A percentile compares a stretch with the other conserved stretches of the same genome.
phyloP scores from a whole-genome alignment of 2,888 invertebrate species.

The Agrilus cyanescens region DNA sequence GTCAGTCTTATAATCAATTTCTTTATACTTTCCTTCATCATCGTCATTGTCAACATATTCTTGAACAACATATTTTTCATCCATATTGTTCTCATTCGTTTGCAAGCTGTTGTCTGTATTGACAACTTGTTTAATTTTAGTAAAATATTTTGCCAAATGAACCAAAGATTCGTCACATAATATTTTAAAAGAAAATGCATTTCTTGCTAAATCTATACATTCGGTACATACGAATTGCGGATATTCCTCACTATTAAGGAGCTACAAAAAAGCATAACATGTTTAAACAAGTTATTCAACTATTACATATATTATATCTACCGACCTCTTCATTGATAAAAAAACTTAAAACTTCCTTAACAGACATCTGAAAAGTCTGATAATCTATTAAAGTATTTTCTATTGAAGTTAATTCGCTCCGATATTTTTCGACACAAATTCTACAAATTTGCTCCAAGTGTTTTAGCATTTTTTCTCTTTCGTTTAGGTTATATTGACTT shows the following conservation, averaged over 20 bases:
- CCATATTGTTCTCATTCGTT: not conserved
- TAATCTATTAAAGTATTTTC: no score
- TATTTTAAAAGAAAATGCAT: slow-evolving; percentile 23
- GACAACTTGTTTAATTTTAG: not conserved
- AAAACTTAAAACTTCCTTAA: no score
- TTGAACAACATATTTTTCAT: not conserved
- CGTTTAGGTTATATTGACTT: no score
- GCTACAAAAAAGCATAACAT: not conserved
- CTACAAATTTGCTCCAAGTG: no score
- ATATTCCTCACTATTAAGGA: not conserved
- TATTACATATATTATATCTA: no score
- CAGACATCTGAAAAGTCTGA: no score
- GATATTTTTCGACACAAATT: no score
- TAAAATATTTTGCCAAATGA: slow-evolving; percentile 9
- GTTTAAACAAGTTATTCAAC: no score
- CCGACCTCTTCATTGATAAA: no score
- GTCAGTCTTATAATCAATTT: not conserved
- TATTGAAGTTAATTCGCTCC: no score
- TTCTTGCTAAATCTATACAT: slow-evolving; percentile 20
- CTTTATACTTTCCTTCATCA: not conserved
- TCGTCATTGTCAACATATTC: not conserved
- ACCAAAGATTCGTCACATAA: slow-evolving; percentile 19
- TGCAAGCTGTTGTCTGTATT: not conserved
- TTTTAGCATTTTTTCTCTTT: no score
- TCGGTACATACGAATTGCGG: slow-evolving; percentile 18